These are phyloP conservation scores for Chrysopa pallens DNA, from an alignment of 1,140 invertebrate species.

Conservation along the genomic window DNA sequence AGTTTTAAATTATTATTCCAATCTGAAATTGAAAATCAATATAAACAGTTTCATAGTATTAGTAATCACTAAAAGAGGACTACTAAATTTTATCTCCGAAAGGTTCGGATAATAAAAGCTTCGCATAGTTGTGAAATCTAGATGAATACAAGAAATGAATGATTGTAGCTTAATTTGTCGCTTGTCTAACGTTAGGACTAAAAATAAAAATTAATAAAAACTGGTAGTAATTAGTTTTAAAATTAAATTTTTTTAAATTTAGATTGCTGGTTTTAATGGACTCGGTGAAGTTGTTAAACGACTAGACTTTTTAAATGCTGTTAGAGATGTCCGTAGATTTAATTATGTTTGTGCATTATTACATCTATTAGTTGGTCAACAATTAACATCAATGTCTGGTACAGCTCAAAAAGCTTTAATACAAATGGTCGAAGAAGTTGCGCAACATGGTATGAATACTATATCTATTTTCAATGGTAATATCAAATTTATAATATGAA, in stretches of 20 bases:
- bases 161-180: too few species aligned
- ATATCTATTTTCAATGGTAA: not conserved
- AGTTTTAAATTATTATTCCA: too few species aligned
- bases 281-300: slow-evolving; percentile 87
- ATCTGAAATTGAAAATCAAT: too few species aligned
- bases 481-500: not conserved
- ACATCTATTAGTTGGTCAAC: slow-evolving; percentile 68
- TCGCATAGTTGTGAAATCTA: too few species aligned
- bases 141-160: too few species aligned
- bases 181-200: too few species aligned
- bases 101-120: too few species aligned
- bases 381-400: slow-evolving; percentile 71
- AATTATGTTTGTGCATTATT: slow-evolving; percentile 92
- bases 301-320: slow-evolving; percentile 85
- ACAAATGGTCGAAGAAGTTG: slow-evolving; percentile 85
- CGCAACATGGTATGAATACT: slow-evolving; percentile 51
- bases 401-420: slow-evolving; percentile 85
- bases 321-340: slow-evolving; percentile 82
- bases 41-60: too few species aligned
- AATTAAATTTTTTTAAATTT: slow-evolving; percentile 15
- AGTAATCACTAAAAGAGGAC: too few species aligned
- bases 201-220: too few species aligned
- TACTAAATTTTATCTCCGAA: too few species aligned
- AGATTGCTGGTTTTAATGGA: slow-evolving; percentile 90
- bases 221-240: too few species aligned